phyloP scores from a whole-genome alignment of 1,140 invertebrate genomes.

The Aphaenogaster floridana region DNA sequence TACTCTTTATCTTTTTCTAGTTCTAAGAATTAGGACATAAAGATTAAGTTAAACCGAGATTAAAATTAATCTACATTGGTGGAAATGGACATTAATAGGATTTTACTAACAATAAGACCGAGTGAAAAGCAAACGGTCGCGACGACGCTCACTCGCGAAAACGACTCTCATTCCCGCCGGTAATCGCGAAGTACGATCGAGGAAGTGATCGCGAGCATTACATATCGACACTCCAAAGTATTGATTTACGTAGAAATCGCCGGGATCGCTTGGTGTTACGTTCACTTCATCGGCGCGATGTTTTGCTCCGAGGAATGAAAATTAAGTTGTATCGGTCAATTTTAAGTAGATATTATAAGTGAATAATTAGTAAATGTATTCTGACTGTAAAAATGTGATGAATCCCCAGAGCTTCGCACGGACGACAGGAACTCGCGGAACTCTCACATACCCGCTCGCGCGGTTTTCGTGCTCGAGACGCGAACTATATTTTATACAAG shows the following conservation, averaged over 20 bases:
- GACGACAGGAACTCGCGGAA: constrained; percentile 42
- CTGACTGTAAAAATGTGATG: background rate
- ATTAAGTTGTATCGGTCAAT: background rate
- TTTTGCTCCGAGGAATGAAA: background rate
- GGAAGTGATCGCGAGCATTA: constrained; percentile 73
- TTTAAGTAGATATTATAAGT: background rate
- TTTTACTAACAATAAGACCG: constrained; percentile 36
- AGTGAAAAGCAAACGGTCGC: constrained; percentile 55
- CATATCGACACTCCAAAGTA: constrained; percentile 61
- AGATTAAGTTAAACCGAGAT: too few species aligned
- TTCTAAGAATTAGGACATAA: too few species aligned
- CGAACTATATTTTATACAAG: constrained; percentile 82
- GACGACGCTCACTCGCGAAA: constrained; percentile 44
- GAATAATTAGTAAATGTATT: background rate
- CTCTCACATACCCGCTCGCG: background rate
- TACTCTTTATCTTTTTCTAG: too few species aligned
- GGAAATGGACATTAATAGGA: background rate
- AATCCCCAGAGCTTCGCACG: constrained; percentile 21
- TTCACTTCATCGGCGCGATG: background rate
- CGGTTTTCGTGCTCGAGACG: constrained; percentile 40
- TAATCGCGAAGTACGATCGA: constrained; percentile 73
- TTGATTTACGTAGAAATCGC: constrained; percentile 71
- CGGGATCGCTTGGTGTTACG: constrained; percentile 25
- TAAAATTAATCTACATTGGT: too few species aligned
- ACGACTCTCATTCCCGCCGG: constrained; percentile 48